A percentile compares a stretch with the other conserved stretches of the same genome.
phyloP scores from a whole-genome alignment of 2,113 vertebrate species.

The Tragelaphus imberbis region DNA sequence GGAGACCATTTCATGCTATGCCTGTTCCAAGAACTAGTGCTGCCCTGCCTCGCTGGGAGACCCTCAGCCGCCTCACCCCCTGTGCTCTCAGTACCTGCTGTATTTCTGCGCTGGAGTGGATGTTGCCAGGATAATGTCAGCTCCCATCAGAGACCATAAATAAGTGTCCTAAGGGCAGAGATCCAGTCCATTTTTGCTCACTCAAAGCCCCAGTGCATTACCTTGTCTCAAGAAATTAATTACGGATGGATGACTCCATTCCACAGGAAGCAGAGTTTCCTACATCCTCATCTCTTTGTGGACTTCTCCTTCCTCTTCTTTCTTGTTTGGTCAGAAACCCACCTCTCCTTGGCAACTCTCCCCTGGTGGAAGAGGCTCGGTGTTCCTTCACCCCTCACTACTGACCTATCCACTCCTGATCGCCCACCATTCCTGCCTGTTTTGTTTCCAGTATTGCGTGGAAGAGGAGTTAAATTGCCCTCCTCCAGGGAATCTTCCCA shows the following conservation, averaged over 20 bases:
- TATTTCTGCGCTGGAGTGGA: neutral
- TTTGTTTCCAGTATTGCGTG: neutral
- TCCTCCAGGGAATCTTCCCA: neutral
- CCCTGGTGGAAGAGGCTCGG: neutral
- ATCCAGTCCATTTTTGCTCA: neutral
- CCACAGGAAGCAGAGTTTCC: neutral
- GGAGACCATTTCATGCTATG: neutral
- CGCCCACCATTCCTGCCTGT: rapidly evolving
- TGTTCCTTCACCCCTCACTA: neutral
- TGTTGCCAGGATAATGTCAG: neutral
- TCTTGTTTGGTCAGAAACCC: neutral
- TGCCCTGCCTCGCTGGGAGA: neutral
- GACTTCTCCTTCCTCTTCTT: neutral
- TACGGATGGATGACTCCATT: neutral
- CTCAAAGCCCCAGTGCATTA: neutral
- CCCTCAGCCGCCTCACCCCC: too few relatives aligned
- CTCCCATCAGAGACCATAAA: neutral
- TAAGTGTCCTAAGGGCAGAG: neutral
- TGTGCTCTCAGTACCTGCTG: too few relatives aligned
- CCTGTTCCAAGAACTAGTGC: neutral
- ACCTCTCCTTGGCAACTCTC: neutral
- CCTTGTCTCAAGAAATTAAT: neutral
- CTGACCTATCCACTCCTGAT: rapidly evolving
- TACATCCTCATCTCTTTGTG: neutral
- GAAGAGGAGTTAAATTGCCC: neutral